Conservation (phyloP, 2,797 vertebrate genomes). For the Malurus splendens region DNA sequence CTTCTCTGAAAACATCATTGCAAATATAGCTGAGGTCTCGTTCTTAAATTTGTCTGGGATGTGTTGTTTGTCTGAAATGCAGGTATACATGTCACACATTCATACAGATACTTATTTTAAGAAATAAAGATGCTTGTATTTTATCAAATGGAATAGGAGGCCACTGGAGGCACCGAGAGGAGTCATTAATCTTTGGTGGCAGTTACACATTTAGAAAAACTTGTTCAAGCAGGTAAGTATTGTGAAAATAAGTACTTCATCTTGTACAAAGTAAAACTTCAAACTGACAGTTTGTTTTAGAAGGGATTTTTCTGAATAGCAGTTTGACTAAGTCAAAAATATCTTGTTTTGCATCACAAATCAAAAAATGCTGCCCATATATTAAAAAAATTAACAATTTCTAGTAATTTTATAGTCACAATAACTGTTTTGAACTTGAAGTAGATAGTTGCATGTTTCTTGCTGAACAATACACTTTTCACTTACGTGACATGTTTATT, state of each 20-base stretch:
- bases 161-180: neutral
- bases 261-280: slow-evolving; percentile 19
- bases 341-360: slow-evolving; percentile 46
- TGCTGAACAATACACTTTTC: neutral
- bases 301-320: slow-evolving; percentile 52
- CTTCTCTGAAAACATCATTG: neutral
- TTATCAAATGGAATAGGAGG: neutral
- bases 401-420: neutral
- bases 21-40: neutral
- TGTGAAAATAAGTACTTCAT: slow-evolving; percentile 13
- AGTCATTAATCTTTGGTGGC: slow-evolving; percentile 6
- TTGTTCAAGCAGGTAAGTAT: neutral
- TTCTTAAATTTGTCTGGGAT: neutral
- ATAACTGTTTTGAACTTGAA: neutral
- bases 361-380: slow-evolving; percentile 32
- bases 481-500: neutral
- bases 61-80: neutral
- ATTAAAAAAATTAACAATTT: slow-evolving; percentile 2
- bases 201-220: neutral
- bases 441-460: neutral
- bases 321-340: slow-evolving; percentile 45
- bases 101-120: neutral
- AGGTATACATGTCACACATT: neutral
- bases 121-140: neutral
- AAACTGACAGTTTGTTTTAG: slow-evolving; percentile 44